phyloP scores from a whole-genome alignment of 2,113 vertebrate species.

The Erpornis zantholeuca region DNA sequence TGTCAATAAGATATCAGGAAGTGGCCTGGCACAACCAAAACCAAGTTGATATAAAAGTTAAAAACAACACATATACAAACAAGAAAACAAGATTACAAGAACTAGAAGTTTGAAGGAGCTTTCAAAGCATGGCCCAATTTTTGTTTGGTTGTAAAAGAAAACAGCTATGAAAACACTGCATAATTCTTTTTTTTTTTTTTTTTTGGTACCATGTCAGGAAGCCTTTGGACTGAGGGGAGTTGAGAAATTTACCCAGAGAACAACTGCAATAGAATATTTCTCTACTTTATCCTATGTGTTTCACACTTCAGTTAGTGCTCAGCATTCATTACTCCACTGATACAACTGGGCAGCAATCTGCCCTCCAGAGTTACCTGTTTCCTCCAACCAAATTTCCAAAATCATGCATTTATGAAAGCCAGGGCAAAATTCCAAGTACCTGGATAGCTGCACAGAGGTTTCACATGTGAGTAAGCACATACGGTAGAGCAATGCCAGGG shows the following conservation, averaged over 20 bases:
- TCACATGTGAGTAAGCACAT: background rate
- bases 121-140: background rate
- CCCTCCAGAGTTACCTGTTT: background rate
- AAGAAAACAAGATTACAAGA: background rate
- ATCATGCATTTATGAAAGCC: background rate
- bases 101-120: background rate
- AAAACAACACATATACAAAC: background rate
- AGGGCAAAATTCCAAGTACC: background rate
- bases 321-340: fast-evolving
- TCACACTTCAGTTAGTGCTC: fast-evolving
- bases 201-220: background rate
- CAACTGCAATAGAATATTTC: background rate
- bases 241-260: background rate
- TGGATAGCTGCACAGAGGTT: background rate
- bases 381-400: background rate
- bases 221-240: background rate
- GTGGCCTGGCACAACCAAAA: background rate
- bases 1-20: background rate
- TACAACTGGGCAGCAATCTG: background rate
- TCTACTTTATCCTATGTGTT: background rate
- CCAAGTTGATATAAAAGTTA: background rate
- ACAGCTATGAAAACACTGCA: background rate
- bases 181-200: background rate
- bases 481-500: fast-evolving
- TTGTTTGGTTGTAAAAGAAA: background rate